These are phyloP conservation scores for Babyrousa celebensis DNA, from an alignment of 2,797 vertebrate genomes.

Conservation along the genomic window DNA sequence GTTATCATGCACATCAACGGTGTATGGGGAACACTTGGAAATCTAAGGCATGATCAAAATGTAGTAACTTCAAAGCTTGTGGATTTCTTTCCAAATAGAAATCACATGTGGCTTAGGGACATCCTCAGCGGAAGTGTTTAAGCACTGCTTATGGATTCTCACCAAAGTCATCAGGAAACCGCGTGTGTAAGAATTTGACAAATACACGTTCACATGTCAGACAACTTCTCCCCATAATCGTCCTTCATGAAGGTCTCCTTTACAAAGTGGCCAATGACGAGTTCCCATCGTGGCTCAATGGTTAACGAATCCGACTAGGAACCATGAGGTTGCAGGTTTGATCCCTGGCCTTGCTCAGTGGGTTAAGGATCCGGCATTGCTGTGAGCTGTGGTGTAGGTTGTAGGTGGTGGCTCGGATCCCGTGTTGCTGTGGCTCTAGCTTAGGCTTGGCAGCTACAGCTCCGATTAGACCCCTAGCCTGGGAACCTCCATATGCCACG, in stretches of 20 bases:
- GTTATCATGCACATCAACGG: background rate
- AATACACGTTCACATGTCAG: constrained; percentile 25
- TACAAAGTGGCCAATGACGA: background rate
- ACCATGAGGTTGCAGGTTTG: too few relatives aligned
- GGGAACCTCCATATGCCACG: too few relatives aligned
- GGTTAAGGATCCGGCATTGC: too few relatives aligned
- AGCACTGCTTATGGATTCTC: background rate
- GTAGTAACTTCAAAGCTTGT: background rate
- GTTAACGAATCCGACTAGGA: too few relatives aligned
- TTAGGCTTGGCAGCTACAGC: too few relatives aligned
- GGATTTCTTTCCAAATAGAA: constrained; percentile 43
- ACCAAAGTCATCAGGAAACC: background rate
- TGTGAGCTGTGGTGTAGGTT: too few relatives aligned
- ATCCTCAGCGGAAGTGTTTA: background rate
- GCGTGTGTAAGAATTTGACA: background rate
- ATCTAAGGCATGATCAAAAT: background rate
- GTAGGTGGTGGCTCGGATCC: too few relatives aligned
- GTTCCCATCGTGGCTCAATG: too few relatives aligned
- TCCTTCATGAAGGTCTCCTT: background rate
- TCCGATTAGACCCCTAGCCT: too few relatives aligned
- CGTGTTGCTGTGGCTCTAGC: too few relatives aligned
- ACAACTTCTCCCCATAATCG: background rate
- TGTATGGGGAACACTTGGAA: background rate
- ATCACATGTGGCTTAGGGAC: background rate
- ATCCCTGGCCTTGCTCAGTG: too few relatives aligned